Evolutionary conservation across 92 coral and sea anemone genomes (phyloP).

Genomic region (Chrysogorgia sp.): DNA sequence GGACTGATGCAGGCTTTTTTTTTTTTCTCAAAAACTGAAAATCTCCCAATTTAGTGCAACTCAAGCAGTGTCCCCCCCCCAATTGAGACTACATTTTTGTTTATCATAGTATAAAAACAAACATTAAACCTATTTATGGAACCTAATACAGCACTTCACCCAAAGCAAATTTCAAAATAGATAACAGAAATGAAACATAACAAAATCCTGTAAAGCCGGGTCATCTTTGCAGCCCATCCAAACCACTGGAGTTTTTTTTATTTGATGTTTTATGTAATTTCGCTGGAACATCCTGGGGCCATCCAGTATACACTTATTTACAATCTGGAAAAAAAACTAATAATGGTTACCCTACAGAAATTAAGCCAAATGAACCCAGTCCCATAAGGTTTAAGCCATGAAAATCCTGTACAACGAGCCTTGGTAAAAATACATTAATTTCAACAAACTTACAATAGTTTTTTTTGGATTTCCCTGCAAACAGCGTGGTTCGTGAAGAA

Average conservation of each 20-base stretch:
- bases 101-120: slow-evolving; percentile 28
- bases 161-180: too few relatives aligned
- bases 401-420: slow-evolving; percentile 16
- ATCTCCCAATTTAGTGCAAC: not conserved
- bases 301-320: slow-evolving; percentile 27
- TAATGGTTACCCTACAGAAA: not conserved
- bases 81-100: not conserved
- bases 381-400: slow-evolving; percentile 6
- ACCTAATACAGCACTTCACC: slow-evolving; percentile 11
- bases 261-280: slow-evolving; percentile 21
- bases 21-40: slow-evolving; percentile 13
- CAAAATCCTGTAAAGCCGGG: not conserved
- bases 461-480: slow-evolving; percentile 32
- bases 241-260: too few relatives aligned
- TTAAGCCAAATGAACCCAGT: slow-evolving; percentile 5
- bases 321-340: slow-evolving; percentile 29
- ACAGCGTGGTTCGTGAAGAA: not conserved
- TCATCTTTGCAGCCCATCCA: slow-evolving; percentile 6
- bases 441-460: slow-evolving; percentile 31
- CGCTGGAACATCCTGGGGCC: slow-evolving; percentile 26
- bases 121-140: slow-evolving; percentile 31
- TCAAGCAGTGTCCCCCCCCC: too few relatives aligned
- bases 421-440: not conserved
- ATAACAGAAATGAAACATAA: not conserved
- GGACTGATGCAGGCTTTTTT: slow-evolving; percentile 14